These are phyloP conservation scores for Chiloscyllium plagiosum DNA, from an alignment of 2,113 vertebrate species.

Conservation along the genomic window DNA sequence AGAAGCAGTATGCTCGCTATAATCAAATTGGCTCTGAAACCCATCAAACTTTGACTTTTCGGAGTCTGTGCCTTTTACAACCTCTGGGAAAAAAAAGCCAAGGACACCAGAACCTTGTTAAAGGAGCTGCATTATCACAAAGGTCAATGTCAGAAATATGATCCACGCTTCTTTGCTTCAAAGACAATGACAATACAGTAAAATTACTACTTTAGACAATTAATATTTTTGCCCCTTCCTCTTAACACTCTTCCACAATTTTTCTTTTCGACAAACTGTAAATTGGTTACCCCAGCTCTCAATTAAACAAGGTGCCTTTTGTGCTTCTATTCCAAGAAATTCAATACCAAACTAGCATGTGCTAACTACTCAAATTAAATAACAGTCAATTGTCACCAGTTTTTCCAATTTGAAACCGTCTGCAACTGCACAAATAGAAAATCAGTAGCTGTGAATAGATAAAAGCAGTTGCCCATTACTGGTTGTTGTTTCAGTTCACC, in stretches of 20 bases:
- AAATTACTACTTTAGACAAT: background rate
- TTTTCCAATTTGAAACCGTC: background rate
- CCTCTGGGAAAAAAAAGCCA: too few relatives aligned
- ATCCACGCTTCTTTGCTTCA: too few relatives aligned
- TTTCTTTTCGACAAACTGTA: background rate
- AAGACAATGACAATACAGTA: background rate
- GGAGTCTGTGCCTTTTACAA: too few relatives aligned
- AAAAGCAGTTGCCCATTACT: background rate
- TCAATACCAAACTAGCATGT: background rate
- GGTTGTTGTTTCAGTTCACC: background rate
- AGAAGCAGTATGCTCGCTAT: too few relatives aligned
- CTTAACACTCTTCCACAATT: too few relatives aligned
- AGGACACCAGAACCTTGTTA: too few relatives aligned
- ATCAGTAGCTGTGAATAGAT: background rate
- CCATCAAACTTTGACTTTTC: too few relatives aligned
- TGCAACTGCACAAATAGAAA: background rate
- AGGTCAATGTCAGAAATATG: too few relatives aligned
- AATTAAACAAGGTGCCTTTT: background rate
- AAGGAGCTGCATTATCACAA: too few relatives aligned
- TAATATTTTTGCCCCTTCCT: too few relatives aligned
- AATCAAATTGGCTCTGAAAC: too few relatives aligned
- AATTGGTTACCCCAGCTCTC: background rate
- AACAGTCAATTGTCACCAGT: background rate
- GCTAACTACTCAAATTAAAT: background rate
- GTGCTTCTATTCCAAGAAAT: background rate